phyloP scores from a whole-genome alignment of 2,888 invertebrate genomes.

The Campoplex nolae region DNA sequence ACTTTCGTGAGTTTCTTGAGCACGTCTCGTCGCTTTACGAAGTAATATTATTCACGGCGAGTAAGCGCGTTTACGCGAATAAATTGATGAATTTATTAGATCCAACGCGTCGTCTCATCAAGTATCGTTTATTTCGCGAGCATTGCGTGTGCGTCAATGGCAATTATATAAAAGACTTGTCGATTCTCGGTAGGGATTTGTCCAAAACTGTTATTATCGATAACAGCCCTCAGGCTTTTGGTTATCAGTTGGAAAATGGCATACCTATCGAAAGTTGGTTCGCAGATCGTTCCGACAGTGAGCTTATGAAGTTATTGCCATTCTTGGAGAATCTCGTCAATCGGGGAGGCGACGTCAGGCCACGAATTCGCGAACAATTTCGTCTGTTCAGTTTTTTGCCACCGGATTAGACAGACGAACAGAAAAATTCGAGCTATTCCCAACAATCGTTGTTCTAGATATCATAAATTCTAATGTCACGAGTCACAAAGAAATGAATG shows the following conservation, averaged over 20 bases:
- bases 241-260: slow-evolving; percentile 96
- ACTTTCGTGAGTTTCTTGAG: slow-evolving; percentile 96
- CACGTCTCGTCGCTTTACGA: slow-evolving; percentile 94
- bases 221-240: slow-evolving; percentile 97
- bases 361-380: slow-evolving; percentile 95
- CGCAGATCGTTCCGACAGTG: slow-evolving; percentile 94
- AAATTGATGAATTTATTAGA: slow-evolving; percentile 96
- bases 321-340: slow-evolving; percentile 94
- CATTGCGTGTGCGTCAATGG: slow-evolving; percentile 98
- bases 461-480: slow-evolving; percentile 40
- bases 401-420: slow-evolving; percentile 88
- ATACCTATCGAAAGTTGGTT: slow-evolving; percentile 99
- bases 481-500: slow-evolving; percentile 21
- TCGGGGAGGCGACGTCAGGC: slow-evolving; percentile 96
- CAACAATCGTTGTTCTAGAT: slow-evolving; percentile 37
- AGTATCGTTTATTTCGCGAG: slow-evolving; percentile 96
- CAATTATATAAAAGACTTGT: slow-evolving; percentile 98
- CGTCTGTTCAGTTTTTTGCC: slow-evolving; percentile 95
- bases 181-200: slow-evolving; percentile 96
- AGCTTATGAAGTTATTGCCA: slow-evolving; percentile 95
- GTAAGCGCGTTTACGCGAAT: slow-evolving; percentile 97
- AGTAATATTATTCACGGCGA: slow-evolving; percentile 97
- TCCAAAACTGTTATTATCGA: slow-evolving; percentile 95
- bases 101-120: slow-evolving; percentile 94
- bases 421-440: not conserved